A percentile compares a stretch with the other conserved stretches of the same genome.
phyloP scores from a whole-genome alignment of 1,140 invertebrate genomes.

The Drosophila sucinea region DNA sequence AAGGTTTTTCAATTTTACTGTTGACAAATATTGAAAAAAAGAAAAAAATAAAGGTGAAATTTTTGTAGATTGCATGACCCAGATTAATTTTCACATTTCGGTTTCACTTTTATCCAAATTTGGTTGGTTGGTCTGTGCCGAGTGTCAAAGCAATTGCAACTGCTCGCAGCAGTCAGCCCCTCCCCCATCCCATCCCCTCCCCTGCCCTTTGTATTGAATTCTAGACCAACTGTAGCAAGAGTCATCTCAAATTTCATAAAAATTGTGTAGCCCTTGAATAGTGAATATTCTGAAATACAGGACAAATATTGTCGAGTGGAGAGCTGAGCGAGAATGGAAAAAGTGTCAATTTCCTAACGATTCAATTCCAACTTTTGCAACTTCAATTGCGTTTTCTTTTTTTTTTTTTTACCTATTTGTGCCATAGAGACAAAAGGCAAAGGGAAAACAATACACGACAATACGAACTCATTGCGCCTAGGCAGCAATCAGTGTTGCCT shows the following conservation, averaged over 20 bases:
- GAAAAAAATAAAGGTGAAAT: no score
- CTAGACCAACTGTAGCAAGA: conserved; percentile 8
- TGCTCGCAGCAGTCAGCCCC: not conserved
- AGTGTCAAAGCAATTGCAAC: conserved; percentile 63
- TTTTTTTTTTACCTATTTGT: conserved; percentile 40
- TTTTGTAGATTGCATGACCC: not conserved
- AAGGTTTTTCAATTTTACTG: no score
- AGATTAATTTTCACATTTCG: conserved; percentile 48
- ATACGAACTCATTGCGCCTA: conserved; percentile 70
- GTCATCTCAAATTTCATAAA: conserved; percentile 50
- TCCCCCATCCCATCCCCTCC: conserved; percentile 13
- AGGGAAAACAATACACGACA: conserved; percentile 48
- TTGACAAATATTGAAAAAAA: no score
- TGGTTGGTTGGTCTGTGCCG: conserved; percentile 56
- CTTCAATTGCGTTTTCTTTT: conserved; percentile 61
- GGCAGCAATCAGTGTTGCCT: conserved; percentile 66
- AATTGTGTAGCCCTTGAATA: conserved; percentile 17
- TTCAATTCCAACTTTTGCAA: conserved; percentile 63
- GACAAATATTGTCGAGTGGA: not conserved
- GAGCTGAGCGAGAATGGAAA: conserved; percentile 16
- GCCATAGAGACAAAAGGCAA: conserved; percentile 59
- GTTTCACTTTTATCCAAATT: conserved; percentile 23
- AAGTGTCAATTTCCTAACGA: conserved; percentile 77
- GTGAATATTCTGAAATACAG: not conserved
- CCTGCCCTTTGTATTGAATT: conserved; percentile 6